These are phyloP conservation scores for Grantiella picta DNA, from an alignment of 2,113 vertebrate species.

Conservation along the genomic window DNA sequence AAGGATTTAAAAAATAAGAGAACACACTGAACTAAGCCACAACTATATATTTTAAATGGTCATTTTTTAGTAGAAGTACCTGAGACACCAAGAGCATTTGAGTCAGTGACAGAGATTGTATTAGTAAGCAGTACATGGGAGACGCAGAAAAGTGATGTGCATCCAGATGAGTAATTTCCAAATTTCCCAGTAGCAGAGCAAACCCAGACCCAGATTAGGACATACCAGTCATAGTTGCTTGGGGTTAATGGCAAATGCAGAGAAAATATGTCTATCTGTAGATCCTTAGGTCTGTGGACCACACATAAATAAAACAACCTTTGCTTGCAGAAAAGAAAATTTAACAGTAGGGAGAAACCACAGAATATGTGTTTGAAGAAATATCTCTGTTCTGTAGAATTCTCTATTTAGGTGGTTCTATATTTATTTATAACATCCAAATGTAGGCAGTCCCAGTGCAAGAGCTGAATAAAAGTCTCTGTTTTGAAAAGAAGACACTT, in stretches of 20 bases:
- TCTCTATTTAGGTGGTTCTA: not conserved
- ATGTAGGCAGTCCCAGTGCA: not conserved
- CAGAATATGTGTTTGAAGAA: not conserved
- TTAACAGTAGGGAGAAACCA: not conserved
- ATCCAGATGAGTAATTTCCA: not conserved
- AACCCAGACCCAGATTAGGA: not conserved
- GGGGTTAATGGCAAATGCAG: not conserved
- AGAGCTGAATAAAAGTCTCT: not conserved
- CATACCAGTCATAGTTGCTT: not conserved
- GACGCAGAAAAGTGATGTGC: not conserved
- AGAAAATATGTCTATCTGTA: not conserved
- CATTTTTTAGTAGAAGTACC: not conserved
- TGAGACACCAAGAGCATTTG: not conserved
- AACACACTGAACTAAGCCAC: not conserved
- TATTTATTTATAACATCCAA: not conserved
- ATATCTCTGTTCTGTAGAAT: not conserved
- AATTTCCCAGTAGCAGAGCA: not conserved
- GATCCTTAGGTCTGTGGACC: not conserved
- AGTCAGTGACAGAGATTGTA: not conserved
- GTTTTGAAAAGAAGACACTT: not conserved
- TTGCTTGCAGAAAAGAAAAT: not conserved
- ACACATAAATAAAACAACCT: not conserved
- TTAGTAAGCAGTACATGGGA: not conserved
- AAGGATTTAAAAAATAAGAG: not conserved
- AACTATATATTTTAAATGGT: not conserved